These are phyloP conservation scores for Ciconia boyciana DNA, from an alignment of 2,113 vertebrate species.

Conservation along the genomic window DNA sequence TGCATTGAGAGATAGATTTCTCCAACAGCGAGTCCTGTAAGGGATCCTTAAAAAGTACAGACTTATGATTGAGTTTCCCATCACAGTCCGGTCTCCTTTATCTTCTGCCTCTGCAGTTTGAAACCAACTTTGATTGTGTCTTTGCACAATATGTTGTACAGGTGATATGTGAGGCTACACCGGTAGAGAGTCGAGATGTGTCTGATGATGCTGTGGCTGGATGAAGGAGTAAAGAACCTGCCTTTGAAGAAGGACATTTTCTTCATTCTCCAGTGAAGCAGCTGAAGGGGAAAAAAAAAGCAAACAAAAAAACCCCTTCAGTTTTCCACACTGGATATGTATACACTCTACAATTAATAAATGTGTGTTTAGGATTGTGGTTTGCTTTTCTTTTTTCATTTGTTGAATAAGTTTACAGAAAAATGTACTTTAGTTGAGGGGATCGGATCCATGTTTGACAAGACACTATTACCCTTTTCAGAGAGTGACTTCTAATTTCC, in stretches of 20 bases:
- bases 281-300: background rate
- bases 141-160: background rate
- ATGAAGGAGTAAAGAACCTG: background rate
- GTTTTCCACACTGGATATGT: background rate
- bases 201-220: background rate
- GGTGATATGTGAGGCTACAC: background rate
- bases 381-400: background rate
- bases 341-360: background rate
- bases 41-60: background rate
- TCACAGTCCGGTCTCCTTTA: background rate
- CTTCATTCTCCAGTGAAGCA: background rate
- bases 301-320: rapidly evolving
- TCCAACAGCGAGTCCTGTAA: background rate
- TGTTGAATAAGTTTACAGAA: background rate
- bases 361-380: background rate
- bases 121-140: background rate
- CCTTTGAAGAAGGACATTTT: background rate
- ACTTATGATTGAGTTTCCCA: background rate
- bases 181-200: background rate
- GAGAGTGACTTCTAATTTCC: background rate
- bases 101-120: background rate
- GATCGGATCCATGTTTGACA: background rate
- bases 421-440: background rate
- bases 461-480: background rate
- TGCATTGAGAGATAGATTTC: background rate